Base-by-base conservation (phyloP, 2,113 vertebrate species). In the Holacanthus passer region DNA sequence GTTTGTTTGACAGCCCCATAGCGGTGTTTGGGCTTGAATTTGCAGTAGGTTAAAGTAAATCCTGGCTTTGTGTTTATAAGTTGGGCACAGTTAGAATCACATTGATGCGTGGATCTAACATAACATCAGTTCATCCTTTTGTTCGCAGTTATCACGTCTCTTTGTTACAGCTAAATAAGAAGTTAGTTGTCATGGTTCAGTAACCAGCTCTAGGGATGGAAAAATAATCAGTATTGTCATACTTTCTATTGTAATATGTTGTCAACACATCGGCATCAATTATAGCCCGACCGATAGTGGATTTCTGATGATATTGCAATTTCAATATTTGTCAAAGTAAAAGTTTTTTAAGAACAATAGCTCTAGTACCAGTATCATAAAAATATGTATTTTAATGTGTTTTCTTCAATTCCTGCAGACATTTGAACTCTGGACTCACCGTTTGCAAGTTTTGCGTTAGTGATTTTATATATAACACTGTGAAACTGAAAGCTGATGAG, bases 1-100 rank as follows among this genome's bases (percentile, higher is more conserved):
- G 41, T 84, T 87, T 85, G 67, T 87, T 69, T 81, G 77, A 83
- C 84, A 80, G 58, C 66, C 62, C 58, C 27, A 13, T 64, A 76
- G 70, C 16, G 3, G 22, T 74, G 64, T 77, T 82, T 20, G 22
- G n/a, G 71, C 68, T 66, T 52, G 13, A 63, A 76, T 70, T 63
- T 63, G 19, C 65, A 73, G 81, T 43, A 56, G 55, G 35, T 79
- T 62, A 32, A 80, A 50, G 37, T 62, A 32, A 52, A 68, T 45
- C 39, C 24, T 63, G n/a, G 45, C 83, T 81, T 73, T 67, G 52
- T 77, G 52, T 63, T 52, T 65, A 59, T n/a, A 60, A 59, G 22
- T 71, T 47, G 5, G 16, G 9, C 17, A 27, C 41, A 83, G 12
- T 17, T 60, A 17, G 24, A 71, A 47, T 80, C 29, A 71, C 11